Evolutionary conservation across 2,888 invertebrate species (phyloP), one percentile per base, ranked within the genome.

Genomic region (Macrosiphum euphorbiae): DNA sequence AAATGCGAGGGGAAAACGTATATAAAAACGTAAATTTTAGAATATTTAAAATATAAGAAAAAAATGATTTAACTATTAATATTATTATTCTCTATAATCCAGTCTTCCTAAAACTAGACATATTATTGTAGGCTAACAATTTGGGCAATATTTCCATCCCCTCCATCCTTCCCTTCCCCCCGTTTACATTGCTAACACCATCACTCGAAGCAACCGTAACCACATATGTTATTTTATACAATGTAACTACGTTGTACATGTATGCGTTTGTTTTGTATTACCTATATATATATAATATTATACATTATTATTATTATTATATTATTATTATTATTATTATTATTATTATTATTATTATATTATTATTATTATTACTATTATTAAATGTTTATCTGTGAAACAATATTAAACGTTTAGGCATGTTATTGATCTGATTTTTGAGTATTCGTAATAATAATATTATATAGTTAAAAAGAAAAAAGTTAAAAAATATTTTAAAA

Each of bases 101-200:
- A 91, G 91, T 91, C 91, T 91, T 91, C 91, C 91, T 91, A 91
- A 55, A 85, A 85, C 26, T 85, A 91, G 55, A 91, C n/a, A 28
- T 44, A 47, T 28, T 44, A 86, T 47, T 55, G 55, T 91, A 91
- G 91, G 91, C 84, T 85, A 91, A n/a, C 11, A 90, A 67, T 41
- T 35, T 55, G 52, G 90, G 91, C 91, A 91, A 91, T 84, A 84
- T 91, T 84, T 55, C 26, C 16, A 84, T 91, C 91, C 52, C 41
- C 84, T 44, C 1, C 91, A 85, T 55, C 91, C 55, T 67, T 90
- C 61, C 84, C 55, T 85, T 55, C 84, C 28, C 41, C 41, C n/a
- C 41, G 10, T 85, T 91, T 58, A 55, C 58, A 85, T 41, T 55
- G 84, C 84, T 84, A 91, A 91, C 44, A 85, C 44, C 55, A n/a